phyloP scores from a whole-genome alignment of 2,797 vertebrate genomes.

The Adelosebastes latens region DNA sequence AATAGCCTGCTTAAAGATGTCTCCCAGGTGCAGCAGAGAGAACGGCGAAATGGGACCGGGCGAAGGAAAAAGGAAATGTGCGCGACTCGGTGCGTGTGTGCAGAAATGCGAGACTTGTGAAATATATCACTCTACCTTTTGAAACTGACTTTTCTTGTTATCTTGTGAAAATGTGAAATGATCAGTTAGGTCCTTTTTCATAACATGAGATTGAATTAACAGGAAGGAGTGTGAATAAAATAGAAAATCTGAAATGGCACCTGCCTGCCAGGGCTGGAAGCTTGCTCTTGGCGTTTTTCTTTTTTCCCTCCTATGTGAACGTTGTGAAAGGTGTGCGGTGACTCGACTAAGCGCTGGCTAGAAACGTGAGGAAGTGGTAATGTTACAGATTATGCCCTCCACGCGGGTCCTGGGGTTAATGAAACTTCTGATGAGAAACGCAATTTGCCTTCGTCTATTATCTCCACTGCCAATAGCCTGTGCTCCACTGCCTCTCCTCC shows the following conservation, averaged over 20 bases:
- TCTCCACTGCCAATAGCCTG: conserved; percentile 81
- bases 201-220: conserved; percentile 45
- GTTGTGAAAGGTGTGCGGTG: conserved; percentile 68
- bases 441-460: conserved; percentile 86
- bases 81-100: background rate
- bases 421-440: conserved; percentile 87
- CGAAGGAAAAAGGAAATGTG: conserved; percentile 17
- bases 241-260: conserved; percentile 41
- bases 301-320: conserved; percentile 47
- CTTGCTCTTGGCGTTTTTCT: conserved; percentile 21
- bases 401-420: conserved; percentile 84
- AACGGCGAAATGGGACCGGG: conserved; percentile 8
- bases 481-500: conserved; percentile 48
- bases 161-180: conserved; percentile 32
- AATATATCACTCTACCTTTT: conserved; percentile 18
- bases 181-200: conserved; percentile 24
- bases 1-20: conserved; percentile 75
- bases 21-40: conserved; percentile 54
- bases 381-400: conserved; percentile 87
- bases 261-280: conserved; percentile 23
- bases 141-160: conserved; percentile 24
- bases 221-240: conserved; percentile 28
- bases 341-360: conserved; percentile 55
- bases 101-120: conserved; percentile 30
- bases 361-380: conserved; percentile 84